A percentile compares a stretch with the other conserved stretches of the same genome.
These are phyloP conservation scores for Troides helena DNA, from an alignment of 2,888 invertebrate genomes.

Conservation along the genomic window DNA sequence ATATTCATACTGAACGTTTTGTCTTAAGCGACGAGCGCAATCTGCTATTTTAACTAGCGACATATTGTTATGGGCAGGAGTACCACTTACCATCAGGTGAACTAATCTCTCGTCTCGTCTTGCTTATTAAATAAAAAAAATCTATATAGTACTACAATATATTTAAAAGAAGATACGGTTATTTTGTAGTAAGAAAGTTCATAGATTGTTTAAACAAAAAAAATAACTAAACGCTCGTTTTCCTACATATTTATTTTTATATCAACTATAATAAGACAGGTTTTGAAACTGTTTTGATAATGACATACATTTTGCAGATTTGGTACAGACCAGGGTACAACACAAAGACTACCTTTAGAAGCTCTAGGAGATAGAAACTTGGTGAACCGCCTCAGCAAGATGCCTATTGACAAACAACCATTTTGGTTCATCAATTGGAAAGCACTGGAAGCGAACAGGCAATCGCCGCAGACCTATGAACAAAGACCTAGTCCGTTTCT, in stretches of 20 bases:
- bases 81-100: no score
- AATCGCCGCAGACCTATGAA: conserved; percentile 49
- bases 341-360: conserved; percentile 13
- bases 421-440: conserved; percentile 84
- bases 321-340: conserved; percentile 9
- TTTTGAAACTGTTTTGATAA: neutral
- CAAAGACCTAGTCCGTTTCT: conserved; percentile 44
- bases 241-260: neutral
- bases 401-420: conserved; percentile 82
- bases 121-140: no score
- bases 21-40: no score
- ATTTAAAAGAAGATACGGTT: no score
- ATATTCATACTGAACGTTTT: no score
- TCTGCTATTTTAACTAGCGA: no score
- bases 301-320: conserved; percentile 13
- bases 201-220: no score
- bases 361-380: conserved; percentile 72
- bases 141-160: no score
- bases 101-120: no score
- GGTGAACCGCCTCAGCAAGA: conserved; percentile 77
- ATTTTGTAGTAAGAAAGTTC: no score
- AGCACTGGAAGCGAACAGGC: conserved; percentile 77
- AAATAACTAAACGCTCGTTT: neutral
- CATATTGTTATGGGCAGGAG: no score
- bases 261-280: neutral